Evolutionary conservation across 2,113 vertebrate genomes (phyloP).

Genomic region (Poicephalus meyeri): DNA sequence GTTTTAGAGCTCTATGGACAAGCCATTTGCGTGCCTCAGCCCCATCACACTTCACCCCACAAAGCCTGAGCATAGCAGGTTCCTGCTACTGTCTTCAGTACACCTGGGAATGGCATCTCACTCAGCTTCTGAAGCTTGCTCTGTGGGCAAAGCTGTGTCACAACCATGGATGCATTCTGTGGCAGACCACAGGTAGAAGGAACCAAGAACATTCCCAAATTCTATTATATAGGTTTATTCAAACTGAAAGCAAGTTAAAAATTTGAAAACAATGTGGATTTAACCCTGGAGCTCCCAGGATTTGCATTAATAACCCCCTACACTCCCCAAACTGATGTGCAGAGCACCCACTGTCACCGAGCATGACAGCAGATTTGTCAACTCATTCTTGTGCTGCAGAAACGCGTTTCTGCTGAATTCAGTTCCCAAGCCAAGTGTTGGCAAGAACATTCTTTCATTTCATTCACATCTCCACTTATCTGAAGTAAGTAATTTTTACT

Average conservation of each 20-base stretch:
- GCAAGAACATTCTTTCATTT: background rate
- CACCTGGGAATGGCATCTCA: fast-evolving
- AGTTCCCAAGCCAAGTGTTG: background rate
- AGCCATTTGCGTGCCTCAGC: fast-evolving
- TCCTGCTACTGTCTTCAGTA: background rate
- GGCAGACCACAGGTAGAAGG: background rate
- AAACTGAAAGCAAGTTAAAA: background rate
- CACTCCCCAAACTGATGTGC: fast-evolving
- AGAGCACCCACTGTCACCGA: background rate
- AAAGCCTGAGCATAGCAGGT: background rate
- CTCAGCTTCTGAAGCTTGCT: background rate
- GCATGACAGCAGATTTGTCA: background rate
- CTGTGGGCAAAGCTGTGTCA: fast-evolving
- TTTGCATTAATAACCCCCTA: background rate
- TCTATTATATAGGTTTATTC: background rate
- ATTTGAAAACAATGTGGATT: background rate
- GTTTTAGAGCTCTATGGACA: fast-evolving
- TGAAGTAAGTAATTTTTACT: background rate
- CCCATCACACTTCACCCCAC: fast-evolving
- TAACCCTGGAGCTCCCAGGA: background rate
- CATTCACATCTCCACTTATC: background rate
- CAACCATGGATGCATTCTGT: fast-evolving
- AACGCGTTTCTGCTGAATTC: background rate
- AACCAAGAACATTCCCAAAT: background rate
- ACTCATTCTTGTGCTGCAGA: background rate